A percentile compares a stretch with the other conserved stretches of the same genome.
These are phyloP conservation scores for Burhinus oedicnemus DNA, from an alignment of 2,113 vertebrate species.

Conservation along the genomic window DNA sequence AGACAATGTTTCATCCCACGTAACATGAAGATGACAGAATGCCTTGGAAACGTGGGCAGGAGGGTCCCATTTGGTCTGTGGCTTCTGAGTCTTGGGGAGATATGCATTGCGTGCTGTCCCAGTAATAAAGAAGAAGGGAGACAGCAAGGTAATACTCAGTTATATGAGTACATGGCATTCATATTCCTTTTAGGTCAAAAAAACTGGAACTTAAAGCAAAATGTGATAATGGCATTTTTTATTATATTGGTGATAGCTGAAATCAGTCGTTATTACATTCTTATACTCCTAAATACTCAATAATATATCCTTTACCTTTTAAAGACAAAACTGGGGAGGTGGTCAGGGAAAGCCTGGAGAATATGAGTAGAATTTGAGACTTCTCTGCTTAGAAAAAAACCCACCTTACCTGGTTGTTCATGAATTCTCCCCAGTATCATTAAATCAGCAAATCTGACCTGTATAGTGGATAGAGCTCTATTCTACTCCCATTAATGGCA, in stretches of 20 bases:
- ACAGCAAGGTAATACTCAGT: background rate
- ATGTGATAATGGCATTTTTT: background rate
- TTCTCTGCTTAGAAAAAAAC: background rate
- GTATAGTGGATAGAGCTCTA: background rate
- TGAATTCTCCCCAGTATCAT: background rate
- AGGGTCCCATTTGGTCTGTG: background rate
- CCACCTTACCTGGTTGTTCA: background rate
- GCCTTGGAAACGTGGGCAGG: background rate
- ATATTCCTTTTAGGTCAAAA: background rate
- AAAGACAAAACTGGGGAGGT: background rate
- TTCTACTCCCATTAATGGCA: background rate
- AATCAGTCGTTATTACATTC: background rate
- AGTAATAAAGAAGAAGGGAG: background rate
- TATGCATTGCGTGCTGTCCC: background rate
- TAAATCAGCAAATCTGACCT: constrained; percentile 26
- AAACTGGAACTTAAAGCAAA: background rate
- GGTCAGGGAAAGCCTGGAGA: background rate
- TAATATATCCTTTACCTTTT: background rate
- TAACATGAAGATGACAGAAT: background rate
- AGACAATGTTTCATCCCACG: background rate
- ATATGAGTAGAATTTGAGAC: background rate
- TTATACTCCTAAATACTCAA: background rate
- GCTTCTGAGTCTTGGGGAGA: background rate
- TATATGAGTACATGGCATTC: background rate
- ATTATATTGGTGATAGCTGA: background rate